These are phyloP conservation scores for Epicampocera succincta DNA, from an alignment of 2,888 invertebrate genomes.

Conservation along the genomic window DNA sequence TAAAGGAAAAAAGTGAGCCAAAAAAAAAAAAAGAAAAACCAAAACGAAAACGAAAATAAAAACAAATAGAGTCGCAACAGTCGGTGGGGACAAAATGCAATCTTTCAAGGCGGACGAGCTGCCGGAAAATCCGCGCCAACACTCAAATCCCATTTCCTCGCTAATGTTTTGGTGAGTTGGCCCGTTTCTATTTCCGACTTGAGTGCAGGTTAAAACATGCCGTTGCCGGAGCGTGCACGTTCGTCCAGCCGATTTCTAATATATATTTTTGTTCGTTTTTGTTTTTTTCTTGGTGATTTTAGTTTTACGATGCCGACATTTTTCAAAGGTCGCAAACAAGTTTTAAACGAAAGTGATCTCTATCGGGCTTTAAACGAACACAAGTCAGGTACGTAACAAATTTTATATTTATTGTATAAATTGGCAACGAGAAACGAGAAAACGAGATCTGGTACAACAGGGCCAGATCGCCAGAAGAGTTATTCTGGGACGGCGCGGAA, in stretches of 20 bases:
- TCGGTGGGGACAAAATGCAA: slow-evolving; percentile 72
- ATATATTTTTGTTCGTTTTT: slow-evolving; percentile 70
- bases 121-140: slow-evolving; percentile 84
- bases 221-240: background rate
- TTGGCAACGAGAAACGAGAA: no score
- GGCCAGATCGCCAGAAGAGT: no score
- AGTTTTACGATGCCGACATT: slow-evolving; percentile 91
- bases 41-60: background rate
- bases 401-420: no score
- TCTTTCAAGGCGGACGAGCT: slow-evolving; percentile 79
- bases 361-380: slow-evolving; percentile 87
- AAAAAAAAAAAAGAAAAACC: background rate
- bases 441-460: no score
- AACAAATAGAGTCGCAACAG: background rate
- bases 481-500: no score
- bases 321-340: slow-evolving; percentile 87
- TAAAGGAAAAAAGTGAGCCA: background rate
- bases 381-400: slow-evolving; percentile 84
- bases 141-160: slow-evolving; percentile 84
- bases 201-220: no score
- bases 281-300: slow-evolving; percentile 73
- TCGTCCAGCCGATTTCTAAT: background rate
- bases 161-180: slow-evolving; percentile 84
- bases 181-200: no score
- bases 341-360: slow-evolving; percentile 88